Conservation (phyloP, 2,797 vertebrate species). For the Bucorvus abyssinicus region DNA sequence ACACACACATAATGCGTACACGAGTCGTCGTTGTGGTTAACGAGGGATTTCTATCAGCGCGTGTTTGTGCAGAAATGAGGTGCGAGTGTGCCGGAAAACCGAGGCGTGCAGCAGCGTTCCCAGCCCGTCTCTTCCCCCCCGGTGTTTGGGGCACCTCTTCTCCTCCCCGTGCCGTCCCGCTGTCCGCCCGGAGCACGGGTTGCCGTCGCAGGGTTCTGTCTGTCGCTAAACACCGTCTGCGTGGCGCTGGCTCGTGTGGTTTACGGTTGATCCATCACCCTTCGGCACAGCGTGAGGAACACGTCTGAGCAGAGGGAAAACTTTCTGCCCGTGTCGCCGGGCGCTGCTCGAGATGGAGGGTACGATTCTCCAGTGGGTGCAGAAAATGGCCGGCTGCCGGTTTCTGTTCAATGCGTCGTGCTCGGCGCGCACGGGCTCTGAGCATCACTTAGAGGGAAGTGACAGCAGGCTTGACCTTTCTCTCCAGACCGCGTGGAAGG, state of each 20-base stretch:
- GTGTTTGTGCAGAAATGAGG: not conserved
- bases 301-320: slow-evolving; percentile 6
- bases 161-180: not conserved
- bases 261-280: not conserved
- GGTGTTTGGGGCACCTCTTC: not conserved
- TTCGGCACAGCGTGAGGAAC: not conserved
- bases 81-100: not conserved
- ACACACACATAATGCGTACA: not conserved
- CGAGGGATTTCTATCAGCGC: too few relatives aligned
- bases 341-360: slow-evolving; percentile 74
- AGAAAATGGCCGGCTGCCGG: slow-evolving; percentile 76
- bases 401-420: slow-evolving; percentile 71
- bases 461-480: slow-evolving; percentile 79
- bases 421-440: slow-evolving; percentile 62
- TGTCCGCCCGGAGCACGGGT: not conserved
- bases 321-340: slow-evolving; percentile 13
- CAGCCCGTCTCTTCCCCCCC: not conserved
- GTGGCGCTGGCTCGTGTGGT: not conserved
- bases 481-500: slow-evolving; percentile 37
- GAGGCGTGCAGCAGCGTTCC: not conserved
- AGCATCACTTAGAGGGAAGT: slow-evolving; percentile 73
- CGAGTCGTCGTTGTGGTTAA: not conserved
- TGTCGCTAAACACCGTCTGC: not conserved
- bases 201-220: not conserved
- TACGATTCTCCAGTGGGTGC: slow-evolving; percentile 67